phyloP scores from a whole-genome alignment of 2,797 vertebrate genomes.

The Aselliscus stoliczkanus region DNA sequence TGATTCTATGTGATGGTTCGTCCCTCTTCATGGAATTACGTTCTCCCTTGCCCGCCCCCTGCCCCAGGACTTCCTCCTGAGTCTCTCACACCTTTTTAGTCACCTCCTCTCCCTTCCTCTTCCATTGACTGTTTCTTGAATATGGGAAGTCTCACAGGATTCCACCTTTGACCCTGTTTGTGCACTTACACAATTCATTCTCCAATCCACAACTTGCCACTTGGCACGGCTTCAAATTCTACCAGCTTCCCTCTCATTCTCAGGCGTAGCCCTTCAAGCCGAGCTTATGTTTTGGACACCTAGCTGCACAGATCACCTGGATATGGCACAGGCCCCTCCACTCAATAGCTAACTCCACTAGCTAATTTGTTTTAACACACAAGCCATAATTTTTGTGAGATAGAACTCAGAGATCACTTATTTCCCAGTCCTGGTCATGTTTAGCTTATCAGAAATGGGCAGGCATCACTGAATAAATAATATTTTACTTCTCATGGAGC shows the following conservation, averaged over 20 bases:
- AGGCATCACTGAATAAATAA: too few species aligned
- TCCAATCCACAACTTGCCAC: too few species aligned
- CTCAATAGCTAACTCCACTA: fast-evolving
- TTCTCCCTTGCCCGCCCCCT: background rate
- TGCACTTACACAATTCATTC: fast-evolving
- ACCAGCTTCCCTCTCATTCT: too few species aligned
- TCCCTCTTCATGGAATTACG: background rate
- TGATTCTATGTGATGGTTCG: fast-evolving
- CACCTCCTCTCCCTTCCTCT: too few species aligned
- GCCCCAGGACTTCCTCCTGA: background rate
- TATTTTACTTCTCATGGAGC: too few species aligned
- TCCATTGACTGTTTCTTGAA: background rate
- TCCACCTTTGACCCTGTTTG: background rate
- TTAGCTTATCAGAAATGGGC: background rate
- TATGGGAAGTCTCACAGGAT: fast-evolving
- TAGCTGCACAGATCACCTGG: fast-evolving
- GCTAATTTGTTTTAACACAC: background rate
- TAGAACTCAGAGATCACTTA: background rate
- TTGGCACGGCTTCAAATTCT: too few species aligned
- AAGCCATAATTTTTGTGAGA: background rate
- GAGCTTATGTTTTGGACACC: background rate
- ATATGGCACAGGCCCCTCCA: background rate
- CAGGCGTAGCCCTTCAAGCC: background rate
- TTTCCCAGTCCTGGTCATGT: too few species aligned
- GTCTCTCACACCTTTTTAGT: fast-evolving